Conservation (phyloP, 1,140 invertebrate genomes). For the Caenorhabditis briggsae region DNA sequence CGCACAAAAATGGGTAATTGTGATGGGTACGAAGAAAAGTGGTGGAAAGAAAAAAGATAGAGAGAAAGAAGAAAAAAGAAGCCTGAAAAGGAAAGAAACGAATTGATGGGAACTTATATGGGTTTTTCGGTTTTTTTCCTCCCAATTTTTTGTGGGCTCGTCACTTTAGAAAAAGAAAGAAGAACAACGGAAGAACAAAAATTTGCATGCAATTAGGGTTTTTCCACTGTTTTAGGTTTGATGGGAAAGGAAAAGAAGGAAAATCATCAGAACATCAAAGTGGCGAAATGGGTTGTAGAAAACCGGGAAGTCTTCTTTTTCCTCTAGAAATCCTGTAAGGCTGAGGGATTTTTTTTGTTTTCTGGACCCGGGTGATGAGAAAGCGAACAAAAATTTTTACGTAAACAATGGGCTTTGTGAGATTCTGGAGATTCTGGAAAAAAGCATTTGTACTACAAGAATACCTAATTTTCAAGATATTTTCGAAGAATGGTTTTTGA, state of each 20-base stretch:
- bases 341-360: no score
- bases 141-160: neutral
- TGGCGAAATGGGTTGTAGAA: neutral
- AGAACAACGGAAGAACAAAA: neutral
- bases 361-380: no score
- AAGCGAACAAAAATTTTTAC: no score
- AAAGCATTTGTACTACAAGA: no score
- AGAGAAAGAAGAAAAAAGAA: neutral
- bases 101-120: slow-evolving; percentile 50
- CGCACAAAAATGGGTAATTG: slow-evolving; percentile 43
- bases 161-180: neutral
- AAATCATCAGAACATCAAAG: no score
- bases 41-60: neutral
- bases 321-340: neutral
- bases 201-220: slow-evolving; percentile 7
- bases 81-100: neutral
- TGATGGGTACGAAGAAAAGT: slow-evolving; percentile 43
- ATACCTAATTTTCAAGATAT: no score
- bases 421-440: no score
- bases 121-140: slow-evolving; percentile 1
- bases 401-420: no score
- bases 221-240: neutral
- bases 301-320: neutral
- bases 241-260: neutral
- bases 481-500: no score